A percentile compares a stretch with the other conserved stretches of the same genome.
Evolutionary conservation across 2,797 vertebrate species (phyloP).

Genomic region (Xiphophorus birchmanni): DNA sequence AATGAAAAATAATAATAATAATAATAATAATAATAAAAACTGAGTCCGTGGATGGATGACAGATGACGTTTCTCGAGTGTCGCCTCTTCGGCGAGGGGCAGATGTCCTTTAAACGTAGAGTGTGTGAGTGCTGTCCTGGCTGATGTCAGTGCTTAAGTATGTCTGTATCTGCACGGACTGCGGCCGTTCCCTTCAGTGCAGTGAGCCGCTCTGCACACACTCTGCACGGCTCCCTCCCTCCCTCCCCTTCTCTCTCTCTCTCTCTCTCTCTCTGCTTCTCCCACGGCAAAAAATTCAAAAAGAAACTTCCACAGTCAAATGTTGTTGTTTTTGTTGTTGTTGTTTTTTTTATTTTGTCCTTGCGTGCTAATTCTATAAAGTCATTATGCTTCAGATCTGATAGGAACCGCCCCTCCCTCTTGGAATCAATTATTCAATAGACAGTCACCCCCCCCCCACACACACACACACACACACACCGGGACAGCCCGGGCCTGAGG

Average conservation of each 20-base stretch:
- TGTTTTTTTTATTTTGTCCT: slow-evolving; percentile 57
- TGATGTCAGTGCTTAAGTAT: slow-evolving; percentile 68
- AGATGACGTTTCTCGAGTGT: slow-evolving; percentile 2
- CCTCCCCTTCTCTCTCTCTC: slow-evolving; percentile 19
- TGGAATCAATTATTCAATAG: slow-evolving; percentile 98
- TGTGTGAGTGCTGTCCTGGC: slow-evolving; percentile 33
- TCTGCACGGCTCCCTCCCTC: slow-evolving; percentile 12
- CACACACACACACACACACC: slow-evolving; percentile 48
- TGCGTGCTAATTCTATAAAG: slow-evolving; percentile 97
- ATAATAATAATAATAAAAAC: not conserved
- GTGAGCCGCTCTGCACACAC: slow-evolving; percentile 44
- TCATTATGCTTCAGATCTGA: slow-evolving; percentile 97
- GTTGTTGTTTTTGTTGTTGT: not conserved
- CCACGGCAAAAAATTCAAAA: slow-evolving; percentile 20
- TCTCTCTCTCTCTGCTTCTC: slow-evolving; percentile 51
- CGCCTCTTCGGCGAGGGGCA: slow-evolving; percentile 28
- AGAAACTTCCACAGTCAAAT: slow-evolving; percentile 60
- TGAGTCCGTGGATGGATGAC: not conserved
- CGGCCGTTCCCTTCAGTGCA: slow-evolving; percentile 36
- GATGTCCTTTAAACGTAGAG: slow-evolving; percentile 38
- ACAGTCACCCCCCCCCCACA: too few relatives aligned
- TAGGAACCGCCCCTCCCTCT: slow-evolving; percentile 88
- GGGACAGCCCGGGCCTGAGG: slow-evolving; percentile 81
- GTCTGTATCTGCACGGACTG: slow-evolving; percentile 49
- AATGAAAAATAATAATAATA: not conserved